phyloP scores from a whole-genome alignment of 1,140 invertebrate genomes.

The Leptonema lineaticorne region DNA sequence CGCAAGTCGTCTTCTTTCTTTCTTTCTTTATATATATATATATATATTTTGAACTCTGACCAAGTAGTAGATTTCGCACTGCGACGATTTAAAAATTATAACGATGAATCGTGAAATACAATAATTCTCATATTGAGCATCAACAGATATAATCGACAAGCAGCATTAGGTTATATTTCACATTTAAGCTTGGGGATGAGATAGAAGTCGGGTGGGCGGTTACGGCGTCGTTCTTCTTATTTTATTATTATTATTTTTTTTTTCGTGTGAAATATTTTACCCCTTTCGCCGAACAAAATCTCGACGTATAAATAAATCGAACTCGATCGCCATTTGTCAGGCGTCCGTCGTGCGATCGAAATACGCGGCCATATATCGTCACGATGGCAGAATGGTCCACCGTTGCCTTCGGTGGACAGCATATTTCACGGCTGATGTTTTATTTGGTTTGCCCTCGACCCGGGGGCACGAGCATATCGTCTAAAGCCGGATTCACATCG shows the following conservation, averaged over 20 bases:
- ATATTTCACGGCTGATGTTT: slow-evolving; percentile 29
- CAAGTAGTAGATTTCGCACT: too few relatives aligned
- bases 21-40: too few relatives aligned
- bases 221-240: too few relatives aligned
- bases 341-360: background rate
- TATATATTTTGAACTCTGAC: too few relatives aligned
- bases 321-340: slow-evolving; percentile 17
- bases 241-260: too few relatives aligned
- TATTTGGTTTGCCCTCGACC: slow-evolving; percentile 11
- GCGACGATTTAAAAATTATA: too few relatives aligned
- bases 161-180: too few relatives aligned
- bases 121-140: too few relatives aligned
- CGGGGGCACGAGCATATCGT: background rate
- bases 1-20: background rate
- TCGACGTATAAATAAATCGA: slow-evolving; percentile 13
- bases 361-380: slow-evolving; percentile 8
- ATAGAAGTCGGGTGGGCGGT: too few relatives aligned
- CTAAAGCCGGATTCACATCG: background rate
- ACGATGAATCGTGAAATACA: too few relatives aligned
- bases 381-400: background rate
- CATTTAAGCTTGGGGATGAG: too few relatives aligned
- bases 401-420: slow-evolving; percentile 3
- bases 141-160: too few relatives aligned
- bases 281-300: background rate
- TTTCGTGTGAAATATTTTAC: background rate